These are phyloP conservation scores for Ormyrus rosae DNA, from an alignment of 2,888 invertebrate species.

Conservation along the genomic window DNA sequence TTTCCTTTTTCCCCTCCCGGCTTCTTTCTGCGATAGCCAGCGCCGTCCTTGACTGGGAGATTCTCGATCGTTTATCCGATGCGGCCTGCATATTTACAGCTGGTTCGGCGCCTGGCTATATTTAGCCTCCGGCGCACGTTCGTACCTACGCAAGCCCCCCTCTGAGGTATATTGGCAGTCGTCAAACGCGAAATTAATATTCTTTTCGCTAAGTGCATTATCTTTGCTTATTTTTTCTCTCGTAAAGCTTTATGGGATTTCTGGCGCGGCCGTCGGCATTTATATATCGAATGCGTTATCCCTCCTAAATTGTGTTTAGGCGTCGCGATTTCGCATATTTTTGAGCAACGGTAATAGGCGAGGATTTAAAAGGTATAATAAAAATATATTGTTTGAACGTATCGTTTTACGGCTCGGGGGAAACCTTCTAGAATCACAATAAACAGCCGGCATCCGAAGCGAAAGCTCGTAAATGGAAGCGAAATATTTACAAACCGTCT, in stretches of 20 bases:
- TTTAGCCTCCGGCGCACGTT: constrained; percentile 10
- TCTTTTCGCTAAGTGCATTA: background rate
- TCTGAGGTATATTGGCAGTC: background rate
- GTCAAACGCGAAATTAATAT: constrained; percentile 17
- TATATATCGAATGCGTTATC: too few relatives aligned
- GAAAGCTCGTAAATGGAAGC: too few relatives aligned
- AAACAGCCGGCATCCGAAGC: too few relatives aligned
- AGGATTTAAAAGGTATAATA: too few relatives aligned
- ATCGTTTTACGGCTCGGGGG: too few relatives aligned
- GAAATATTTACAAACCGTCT: too few relatives aligned
- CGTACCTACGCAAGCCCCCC: background rate
- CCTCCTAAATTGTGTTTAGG: too few relatives aligned
- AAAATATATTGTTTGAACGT: too few relatives aligned
- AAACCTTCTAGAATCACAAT: too few relatives aligned
- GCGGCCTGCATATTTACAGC: constrained; percentile 45
- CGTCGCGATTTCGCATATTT: too few relatives aligned
- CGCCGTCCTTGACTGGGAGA: constrained; percentile 44
- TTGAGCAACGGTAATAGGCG: too few relatives aligned
- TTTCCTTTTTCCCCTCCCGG: constrained; percentile 25
- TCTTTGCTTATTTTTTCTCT: background rate
- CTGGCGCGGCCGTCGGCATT: too few relatives aligned
- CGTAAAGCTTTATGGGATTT: background rate
- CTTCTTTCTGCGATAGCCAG: background rate
- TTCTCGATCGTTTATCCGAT: constrained; percentile 41
- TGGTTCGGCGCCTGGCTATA: constrained; percentile 29